Evolutionary conservation across 2,888 invertebrate species (phyloP).

Genomic region (Eugnorisma glareosa): DNA sequence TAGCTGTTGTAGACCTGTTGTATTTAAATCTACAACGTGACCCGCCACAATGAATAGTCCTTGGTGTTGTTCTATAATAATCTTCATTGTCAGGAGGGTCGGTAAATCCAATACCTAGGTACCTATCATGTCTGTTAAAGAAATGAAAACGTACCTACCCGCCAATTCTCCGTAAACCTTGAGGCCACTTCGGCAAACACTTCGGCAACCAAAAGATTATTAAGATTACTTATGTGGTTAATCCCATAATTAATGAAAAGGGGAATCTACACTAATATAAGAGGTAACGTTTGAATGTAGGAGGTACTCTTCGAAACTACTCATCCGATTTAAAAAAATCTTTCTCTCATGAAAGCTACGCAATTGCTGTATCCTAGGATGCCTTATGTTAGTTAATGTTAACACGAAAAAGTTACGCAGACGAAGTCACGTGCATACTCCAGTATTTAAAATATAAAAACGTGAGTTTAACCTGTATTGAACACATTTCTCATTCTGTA

Average conservation of each 20-base stretch:
- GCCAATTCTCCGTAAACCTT: conserved; percentile 46
- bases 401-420: background rate
- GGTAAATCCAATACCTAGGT: conserved; percentile 41
- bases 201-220: conserved; percentile 41
- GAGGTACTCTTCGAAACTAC: background rate
- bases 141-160: conserved; percentile 51
- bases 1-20: conserved; percentile 5
- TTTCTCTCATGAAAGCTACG: background rate
- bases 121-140: conserved; percentile 36
- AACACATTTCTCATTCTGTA: conserved; percentile 42
- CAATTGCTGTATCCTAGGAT: background rate
- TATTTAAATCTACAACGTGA: conserved; percentile 14
- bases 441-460: conserved; percentile 9
- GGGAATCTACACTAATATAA: conserved; percentile 8
- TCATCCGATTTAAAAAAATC: background rate
- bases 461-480: conserved; percentile 28
- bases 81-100: conserved; percentile 20
- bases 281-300: background rate
- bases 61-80: conserved; percentile 44
- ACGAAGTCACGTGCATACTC: background rate
- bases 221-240: conserved; percentile 5
- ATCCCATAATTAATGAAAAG: conserved; percentile 1
- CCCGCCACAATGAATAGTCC: conserved; percentile 26
- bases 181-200: conserved; percentile 47
- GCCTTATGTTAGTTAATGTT: background rate